Base-by-base conservation (phyloP, 64 coral and sea anemone genomes). In the Orbicella faveolata region DNA sequence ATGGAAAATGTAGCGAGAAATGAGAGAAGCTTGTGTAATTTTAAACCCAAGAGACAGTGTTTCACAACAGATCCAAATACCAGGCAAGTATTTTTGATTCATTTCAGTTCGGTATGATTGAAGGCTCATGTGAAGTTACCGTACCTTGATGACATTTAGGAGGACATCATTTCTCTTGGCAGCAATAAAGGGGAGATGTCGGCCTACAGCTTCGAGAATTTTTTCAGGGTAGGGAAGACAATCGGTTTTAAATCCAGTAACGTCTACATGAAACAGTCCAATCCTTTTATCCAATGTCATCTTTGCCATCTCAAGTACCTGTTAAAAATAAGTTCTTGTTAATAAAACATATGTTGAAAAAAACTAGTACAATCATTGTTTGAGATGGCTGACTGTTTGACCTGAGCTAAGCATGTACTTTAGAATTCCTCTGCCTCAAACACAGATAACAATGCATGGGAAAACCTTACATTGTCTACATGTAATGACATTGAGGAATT, bases 121-220 rank as follows among this genome's bases (percentile, higher is more conserved):
- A 30, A 30, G 30, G 30, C 30, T 30, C 30, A 30, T 30, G 30
- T 30, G 30, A 48, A 6, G 4, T 48, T 48, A 6, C 44, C 44
- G 5, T 59, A 98, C 96, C 97, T 99, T 99, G 20, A 99, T 91
- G 14, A 99, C 91, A 72, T 93, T 88, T 3, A 99, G 88, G 9
- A 99, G 87, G 6, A 84, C 88, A 87, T 99, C 91, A 26, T 99
- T 99, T 34, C 94, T 63, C 33, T 62, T 96, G 14, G 94, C 97
- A 59, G 97, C 97, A 52, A 99, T 90, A 25, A 95, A 88, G 63
- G 97, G 97, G 12, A 99, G 79, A 81, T 99, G 94, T 74, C 72
- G 36, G 51, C 78, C 88, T 63, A 96, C 84, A 41, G 74, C 91
- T 36, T 90, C 21, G n/a, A 99, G 74, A 14, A 99, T 86, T 19